Conservation (phyloP, 2,888 invertebrate species). For the Hypomecis punctinalis region DNA sequence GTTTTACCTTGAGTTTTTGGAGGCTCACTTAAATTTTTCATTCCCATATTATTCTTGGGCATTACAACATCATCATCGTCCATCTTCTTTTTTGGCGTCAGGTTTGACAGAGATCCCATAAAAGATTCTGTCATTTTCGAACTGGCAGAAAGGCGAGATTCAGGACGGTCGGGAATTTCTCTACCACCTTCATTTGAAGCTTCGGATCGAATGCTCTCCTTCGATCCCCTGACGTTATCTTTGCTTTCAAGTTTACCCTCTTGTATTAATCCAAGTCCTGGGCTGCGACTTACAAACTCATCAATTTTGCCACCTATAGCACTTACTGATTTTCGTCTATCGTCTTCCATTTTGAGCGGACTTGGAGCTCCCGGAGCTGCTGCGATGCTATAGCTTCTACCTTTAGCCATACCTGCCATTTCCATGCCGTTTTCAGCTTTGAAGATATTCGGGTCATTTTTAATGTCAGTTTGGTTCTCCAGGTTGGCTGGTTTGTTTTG, state of each 20-base stretch:
- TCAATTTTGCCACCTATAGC: conserved; percentile 76
- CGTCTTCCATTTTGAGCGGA: conserved; percentile 77
- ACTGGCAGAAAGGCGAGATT: conserved; percentile 76
- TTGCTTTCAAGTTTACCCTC: conserved; percentile 76
- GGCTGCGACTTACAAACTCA: conserved; percentile 68
- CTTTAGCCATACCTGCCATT: conserved; percentile 75
- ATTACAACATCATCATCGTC: conserved; percentile 81
- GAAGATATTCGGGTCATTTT: conserved; percentile 63
- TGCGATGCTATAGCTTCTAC: conserved; percentile 82
- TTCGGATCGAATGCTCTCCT: conserved; percentile 75
- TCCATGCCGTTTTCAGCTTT: conserved; percentile 73
- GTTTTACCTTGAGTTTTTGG: conserved; percentile 60
- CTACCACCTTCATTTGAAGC: conserved; percentile 62
- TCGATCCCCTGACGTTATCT: conserved; percentile 74
- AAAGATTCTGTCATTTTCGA: conserved; percentile 82
- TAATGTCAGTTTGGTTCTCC: conserved; percentile 70
- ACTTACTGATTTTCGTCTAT: conserved; percentile 80
- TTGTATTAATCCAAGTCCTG: conserved; percentile 78
- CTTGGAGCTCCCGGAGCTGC: conserved; percentile 79
- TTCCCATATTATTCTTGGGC: conserved; percentile 62
- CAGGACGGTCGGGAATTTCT: conserved; percentile 71
- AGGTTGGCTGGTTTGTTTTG: conserved; percentile 77
- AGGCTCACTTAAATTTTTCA: conserved; percentile 54
- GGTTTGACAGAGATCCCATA: conserved; percentile 71
- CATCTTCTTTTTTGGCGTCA: conserved; percentile 65